Evolutionary conservation across 2,797 vertebrate genomes (phyloP).

Genomic region (Amphiprion clarkii): DNA sequence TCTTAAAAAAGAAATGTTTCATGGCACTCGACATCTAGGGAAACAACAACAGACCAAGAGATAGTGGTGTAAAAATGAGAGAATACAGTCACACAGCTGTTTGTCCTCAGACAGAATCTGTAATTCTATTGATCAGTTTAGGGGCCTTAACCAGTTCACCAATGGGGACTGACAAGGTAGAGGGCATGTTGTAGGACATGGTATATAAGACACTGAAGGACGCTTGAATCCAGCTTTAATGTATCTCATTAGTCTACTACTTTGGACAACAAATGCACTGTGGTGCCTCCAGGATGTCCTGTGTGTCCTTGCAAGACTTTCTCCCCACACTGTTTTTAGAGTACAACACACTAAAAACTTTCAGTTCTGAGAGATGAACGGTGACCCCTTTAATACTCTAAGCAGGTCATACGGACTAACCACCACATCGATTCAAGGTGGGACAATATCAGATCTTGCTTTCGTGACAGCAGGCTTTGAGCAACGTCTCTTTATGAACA

Average conservation of each 20-base stretch:
- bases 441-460: too few relatives aligned
- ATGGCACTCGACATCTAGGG: conserved; percentile 13
- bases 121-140: conserved; percentile 55
- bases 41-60: conserved; percentile 37
- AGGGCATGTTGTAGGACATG: conserved; percentile 12
- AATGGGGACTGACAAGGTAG: conserved; percentile 27
- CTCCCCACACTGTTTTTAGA: conserved; percentile 26
- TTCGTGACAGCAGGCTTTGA: conserved; percentile 1
- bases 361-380: conserved; percentile 14
- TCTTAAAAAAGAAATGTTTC: conserved; percentile 33
- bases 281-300: conserved; percentile 14
- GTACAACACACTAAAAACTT: conserved; percentile 15
- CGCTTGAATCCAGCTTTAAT: conserved; percentile 44
- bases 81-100: conserved; percentile 28
- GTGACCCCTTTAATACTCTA: conserved; percentile 14
- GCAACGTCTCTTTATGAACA: conserved; percentile 16
- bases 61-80: conserved; percentile 23
- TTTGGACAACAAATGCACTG: conserved; percentile 41
- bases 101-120: conserved; percentile 34
- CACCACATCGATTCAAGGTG: conserved; percentile 13
- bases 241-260: conserved; percentile 59
- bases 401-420: conserved; percentile 23
- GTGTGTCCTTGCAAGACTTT: conserved; percentile 49
- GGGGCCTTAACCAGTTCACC: conserved; percentile 39
- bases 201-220: conserved; percentile 41